Percentiles rank a stretch among this genome's conserved stretches.
phyloP scores from a whole-genome alignment of 2,113 vertebrate species.

The Psettodes erumei region DNA sequence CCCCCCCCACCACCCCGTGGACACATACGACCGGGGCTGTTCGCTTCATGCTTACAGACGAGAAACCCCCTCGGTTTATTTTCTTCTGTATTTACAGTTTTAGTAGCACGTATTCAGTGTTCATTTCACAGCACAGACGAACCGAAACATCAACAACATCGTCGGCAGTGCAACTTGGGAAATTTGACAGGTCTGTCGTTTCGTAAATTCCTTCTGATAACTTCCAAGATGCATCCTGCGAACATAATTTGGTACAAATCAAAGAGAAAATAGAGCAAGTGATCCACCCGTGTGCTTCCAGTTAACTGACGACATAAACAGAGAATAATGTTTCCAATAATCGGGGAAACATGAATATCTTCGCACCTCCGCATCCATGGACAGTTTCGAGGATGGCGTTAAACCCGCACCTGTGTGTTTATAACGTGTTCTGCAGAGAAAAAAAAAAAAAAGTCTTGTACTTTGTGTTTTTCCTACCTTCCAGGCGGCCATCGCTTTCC shows the following conservation, averaged over 20 bases:
- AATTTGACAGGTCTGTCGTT: not conserved
- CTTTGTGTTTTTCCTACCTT: not conserved
- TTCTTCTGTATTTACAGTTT: constrained; percentile 72
- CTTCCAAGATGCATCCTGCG: not conserved
- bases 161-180: not conserved
- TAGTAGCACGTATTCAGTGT: constrained; percentile 55
- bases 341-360: not conserved
- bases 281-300: not conserved
- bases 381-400: not conserved
- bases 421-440: too few species aligned
- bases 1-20: too few species aligned
- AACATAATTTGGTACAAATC: not conserved
- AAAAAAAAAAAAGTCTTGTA: too few species aligned
- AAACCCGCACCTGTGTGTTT: too few species aligned
- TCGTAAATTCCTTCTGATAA: not conserved
- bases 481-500: not conserved
- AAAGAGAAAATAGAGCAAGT: not conserved
- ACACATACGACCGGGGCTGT: not conserved
- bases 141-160: constrained; percentile 27
- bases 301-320: not conserved
- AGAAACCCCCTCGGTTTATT: constrained; percentile 41
- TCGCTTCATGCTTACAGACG: constrained; percentile 35
- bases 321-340: not conserved
- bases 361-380: too few species aligned
- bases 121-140: constrained; percentile 21